phyloP scores from a whole-genome alignment of 2,797 vertebrate genomes.

The Pterois miles region DNA sequence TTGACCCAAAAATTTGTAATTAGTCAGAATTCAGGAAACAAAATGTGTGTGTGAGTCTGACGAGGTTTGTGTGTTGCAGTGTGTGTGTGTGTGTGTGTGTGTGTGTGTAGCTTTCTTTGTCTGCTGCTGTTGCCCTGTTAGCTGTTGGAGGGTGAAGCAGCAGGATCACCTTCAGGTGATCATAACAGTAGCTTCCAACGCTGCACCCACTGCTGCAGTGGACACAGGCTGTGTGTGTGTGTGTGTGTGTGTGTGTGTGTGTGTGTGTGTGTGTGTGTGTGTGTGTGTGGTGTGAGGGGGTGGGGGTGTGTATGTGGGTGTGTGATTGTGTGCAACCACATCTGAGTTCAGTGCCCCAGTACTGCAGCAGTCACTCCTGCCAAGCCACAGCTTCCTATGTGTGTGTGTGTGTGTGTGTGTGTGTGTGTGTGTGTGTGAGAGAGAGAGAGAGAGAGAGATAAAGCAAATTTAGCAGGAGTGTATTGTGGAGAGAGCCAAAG shows the following conservation, averaged over 20 bases:
- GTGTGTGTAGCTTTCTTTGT: neutral
- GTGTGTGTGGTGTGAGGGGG: too few species aligned
- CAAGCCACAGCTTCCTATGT: conserved; percentile 37
- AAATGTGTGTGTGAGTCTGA: neutral
- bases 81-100: neutral
- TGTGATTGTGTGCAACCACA: conserved; percentile 42
- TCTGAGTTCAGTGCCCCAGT: conserved; percentile 47
- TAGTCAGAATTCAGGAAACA: neutral
- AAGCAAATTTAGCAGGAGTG: conserved; percentile 31
- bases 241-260: conserved; percentile 11
- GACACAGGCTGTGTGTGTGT: conserved; percentile 21
- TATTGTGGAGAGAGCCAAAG: conserved; percentile 20
- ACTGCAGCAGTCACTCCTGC: conserved; percentile 56
- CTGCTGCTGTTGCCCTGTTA: conserved; percentile 7
- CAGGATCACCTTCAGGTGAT: conserved; percentile 68
- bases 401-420: neutral
- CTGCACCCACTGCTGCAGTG: conserved; percentile 63
- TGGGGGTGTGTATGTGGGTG: conserved; percentile 7
- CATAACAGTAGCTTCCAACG: conserved; percentile 44
- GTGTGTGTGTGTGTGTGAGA: neutral
- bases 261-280: conserved; percentile 18
- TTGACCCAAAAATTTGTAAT: neutral
- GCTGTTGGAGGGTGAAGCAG: conserved; percentile 56
- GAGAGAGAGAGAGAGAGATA: conserved; percentile 3
- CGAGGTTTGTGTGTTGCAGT: too few species aligned